Conservation (phyloP, 2,888 invertebrate species). For the Epinotia demarniana region DNA sequence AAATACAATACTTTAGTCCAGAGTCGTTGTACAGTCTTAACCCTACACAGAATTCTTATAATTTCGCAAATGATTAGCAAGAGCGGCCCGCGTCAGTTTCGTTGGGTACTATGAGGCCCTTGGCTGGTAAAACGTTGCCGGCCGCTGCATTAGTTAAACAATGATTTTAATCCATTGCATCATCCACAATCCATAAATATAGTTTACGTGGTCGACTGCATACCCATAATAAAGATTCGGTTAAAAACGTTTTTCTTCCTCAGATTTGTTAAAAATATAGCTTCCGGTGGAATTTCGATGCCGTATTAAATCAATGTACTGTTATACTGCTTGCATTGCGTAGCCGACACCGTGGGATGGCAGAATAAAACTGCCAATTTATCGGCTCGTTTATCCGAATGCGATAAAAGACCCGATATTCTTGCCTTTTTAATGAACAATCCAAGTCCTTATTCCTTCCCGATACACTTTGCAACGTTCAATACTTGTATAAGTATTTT, state of each 20-base stretch:
- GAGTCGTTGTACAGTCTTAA: too few relatives aligned
- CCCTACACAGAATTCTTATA: too few relatives aligned
- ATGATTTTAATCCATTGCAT: neutral
- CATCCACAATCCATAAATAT: too few relatives aligned
- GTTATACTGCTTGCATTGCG: constrained; percentile 1
- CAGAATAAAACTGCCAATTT: constrained; percentile 61
- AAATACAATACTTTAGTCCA: neutral
- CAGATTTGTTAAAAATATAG: neutral
- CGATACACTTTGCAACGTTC: constrained; percentile 33
- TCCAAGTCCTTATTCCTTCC: constrained; percentile 27
- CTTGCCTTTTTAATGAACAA: constrained; percentile 54
- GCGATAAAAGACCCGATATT: constrained; percentile 48
- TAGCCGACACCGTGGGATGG: constrained; percentile 56
- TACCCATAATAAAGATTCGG: neutral
- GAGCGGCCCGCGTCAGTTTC: too few relatives aligned
- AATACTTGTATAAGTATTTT: constrained; percentile 24
- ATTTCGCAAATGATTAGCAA: too few relatives aligned
- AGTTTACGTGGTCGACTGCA: neutral
- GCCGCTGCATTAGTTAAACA: neutral
- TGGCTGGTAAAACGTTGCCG: too few relatives aligned
- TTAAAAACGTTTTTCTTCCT: neutral
- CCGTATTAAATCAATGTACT: constrained; percentile 1
- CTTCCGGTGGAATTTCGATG: neutral
- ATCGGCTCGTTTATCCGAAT: constrained; percentile 64
- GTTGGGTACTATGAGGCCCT: too few relatives aligned